Base-by-base conservation (phyloP, 2,797 vertebrate species). In the Phylloscopus collybita region DNA sequence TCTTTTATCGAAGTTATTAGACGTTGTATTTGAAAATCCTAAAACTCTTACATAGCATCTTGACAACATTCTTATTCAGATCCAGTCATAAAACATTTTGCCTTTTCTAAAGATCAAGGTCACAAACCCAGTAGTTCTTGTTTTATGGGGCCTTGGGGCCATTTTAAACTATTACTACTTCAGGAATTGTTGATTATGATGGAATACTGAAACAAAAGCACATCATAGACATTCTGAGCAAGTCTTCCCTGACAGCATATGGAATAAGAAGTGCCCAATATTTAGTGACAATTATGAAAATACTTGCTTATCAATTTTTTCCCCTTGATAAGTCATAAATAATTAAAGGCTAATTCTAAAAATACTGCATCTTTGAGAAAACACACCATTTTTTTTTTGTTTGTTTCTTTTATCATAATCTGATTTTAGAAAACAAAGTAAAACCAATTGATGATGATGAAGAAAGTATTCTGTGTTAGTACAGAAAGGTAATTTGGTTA, bases 31-130 rank as follows among this genome's bases (percentile, higher is more conserved):
- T 95, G 71, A 72, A 95, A 93, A 62, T 88, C 61, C 66, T 70
- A 9, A 27, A 88, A 60, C 17, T 70, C 7, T 79, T 79, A 73
- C 81, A 86, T 82, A 74, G 23, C 22, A 72, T 87, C 30, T 92
- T n/a, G 13, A 75, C 61, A 82, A 69, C 71, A 69, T 95, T 93
- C 38, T 56, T 88, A 86, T 96, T 96, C 84, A 94, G 66, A 92
- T 92, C 59, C 86, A 90, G 83, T 80, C 86, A 91, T 71, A 71
- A 64, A 89, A 73, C 5, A 8, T 94, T 97, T 93, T 93, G 65
- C 62, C 86, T 95, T 96, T 96, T 79, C 86, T 96, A 96, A 98
- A 97, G 95, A 97, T 96, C 96, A 97, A 98, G 96, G 97, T 91
- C 93, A 97, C 53, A 49, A 76, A 90, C 85, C 96, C 86, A 86